phyloP scores from a whole-genome alignment of 2,797 vertebrate genomes.

The Borostomias antarcticus region DNA sequence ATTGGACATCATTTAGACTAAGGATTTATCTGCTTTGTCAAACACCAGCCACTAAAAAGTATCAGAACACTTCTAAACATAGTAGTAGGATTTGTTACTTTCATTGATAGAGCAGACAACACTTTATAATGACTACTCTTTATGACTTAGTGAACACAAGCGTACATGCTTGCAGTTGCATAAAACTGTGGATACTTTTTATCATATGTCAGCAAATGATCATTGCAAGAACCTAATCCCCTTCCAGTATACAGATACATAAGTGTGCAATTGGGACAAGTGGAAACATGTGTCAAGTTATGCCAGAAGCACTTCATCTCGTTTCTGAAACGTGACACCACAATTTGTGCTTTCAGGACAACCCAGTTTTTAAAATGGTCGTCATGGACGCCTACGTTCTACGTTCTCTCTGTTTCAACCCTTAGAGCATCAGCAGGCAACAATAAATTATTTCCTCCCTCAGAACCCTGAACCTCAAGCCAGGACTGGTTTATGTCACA shows the following conservation, averaged over 20 bases:
- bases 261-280: neutral
- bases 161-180: too few relatives aligned
- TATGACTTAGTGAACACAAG: too few relatives aligned
- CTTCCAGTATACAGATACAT: neutral
- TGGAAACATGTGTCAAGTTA: neutral
- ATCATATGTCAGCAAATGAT: neutral
- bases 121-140: too few relatives aligned
- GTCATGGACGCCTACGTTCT: too few relatives aligned
- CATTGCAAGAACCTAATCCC: neutral
- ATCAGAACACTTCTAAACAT: neutral
- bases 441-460: neutral
- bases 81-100: too few relatives aligned
- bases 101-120: too few relatives aligned
- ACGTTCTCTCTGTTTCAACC: neutral
- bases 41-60: constrained; percentile 1
- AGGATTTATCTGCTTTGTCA: neutral
- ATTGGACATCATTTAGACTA: neutral
- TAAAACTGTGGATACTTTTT: neutral
- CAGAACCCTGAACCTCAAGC: neutral
- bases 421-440: neutral
- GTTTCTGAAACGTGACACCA: constrained; percentile 39
- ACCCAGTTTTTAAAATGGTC: constrained; percentile 29
- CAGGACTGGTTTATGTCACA: too few relatives aligned
- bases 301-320: neutral
- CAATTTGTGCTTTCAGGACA: constrained; percentile 25